Percentiles rank a stretch among this genome's conserved stretches.
Conservation (phyloP, 1,140 invertebrate species). For the Carposina sasakii region DNA sequence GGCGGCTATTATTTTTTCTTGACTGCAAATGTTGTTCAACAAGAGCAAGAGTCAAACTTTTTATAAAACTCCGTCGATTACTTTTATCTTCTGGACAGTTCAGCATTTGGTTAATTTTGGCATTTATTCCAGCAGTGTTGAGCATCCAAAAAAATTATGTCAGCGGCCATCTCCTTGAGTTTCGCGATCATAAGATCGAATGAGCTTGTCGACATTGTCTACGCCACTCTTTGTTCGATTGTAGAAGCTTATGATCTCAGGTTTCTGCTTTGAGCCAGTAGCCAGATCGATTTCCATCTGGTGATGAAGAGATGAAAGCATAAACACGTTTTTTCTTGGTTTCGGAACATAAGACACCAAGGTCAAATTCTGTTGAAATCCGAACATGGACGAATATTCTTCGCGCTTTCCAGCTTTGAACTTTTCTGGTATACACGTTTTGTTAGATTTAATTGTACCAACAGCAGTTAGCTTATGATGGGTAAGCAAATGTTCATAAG, state of each 20-base stretch:
- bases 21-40: not conserved
- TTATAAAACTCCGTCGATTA: conserved; percentile 1
- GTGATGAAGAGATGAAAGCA: conserved; percentile 34
- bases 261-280: conserved; percentile 28
- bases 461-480: conserved; percentile 29
- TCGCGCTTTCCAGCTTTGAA: conserved; percentile 7
- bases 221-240: conserved; percentile 55
- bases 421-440: conserved; percentile 15
- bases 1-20: not conserved
- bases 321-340: conserved; percentile 23
- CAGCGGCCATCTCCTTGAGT: conserved; percentile 5
- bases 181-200: conserved; percentile 2
- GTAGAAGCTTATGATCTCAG: conserved; percentile 49
- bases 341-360: conserved; percentile 33
- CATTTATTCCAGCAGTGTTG: conserved; percentile 5
- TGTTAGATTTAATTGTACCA: conserved; percentile 39
- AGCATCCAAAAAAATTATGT: conserved; percentile 2
- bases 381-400: conserved; percentile 14
- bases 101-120: not conserved
- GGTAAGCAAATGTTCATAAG: conserved; percentile 19
- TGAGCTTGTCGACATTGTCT: conserved; percentile 21
- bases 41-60: not conserved
- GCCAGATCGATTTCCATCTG: conserved; percentile 16
- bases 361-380: conserved; percentile 18
- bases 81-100: not conserved